phyloP scores from a whole-genome alignment of 64 coral and sea anemone species.

The Actinia tenebrosa region DNA sequence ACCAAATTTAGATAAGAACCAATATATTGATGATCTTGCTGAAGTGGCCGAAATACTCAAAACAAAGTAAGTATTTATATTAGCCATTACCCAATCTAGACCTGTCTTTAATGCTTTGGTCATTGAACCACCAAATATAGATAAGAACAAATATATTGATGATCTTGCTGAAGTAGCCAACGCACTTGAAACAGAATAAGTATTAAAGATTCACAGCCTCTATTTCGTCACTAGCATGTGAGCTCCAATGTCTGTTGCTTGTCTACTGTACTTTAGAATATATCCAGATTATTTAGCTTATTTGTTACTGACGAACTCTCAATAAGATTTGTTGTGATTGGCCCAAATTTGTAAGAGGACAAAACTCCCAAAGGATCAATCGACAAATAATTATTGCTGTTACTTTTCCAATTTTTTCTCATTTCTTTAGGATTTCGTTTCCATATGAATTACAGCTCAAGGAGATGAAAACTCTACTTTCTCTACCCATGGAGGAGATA shows the following conservation, averaged over 20 bases:
- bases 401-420: background rate
- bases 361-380: too few relatives aligned
- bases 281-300: too few relatives aligned
- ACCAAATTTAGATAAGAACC: slow-evolving; percentile 50
- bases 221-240: too few relatives aligned
- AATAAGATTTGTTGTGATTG: too few relatives aligned
- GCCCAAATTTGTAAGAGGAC: too few relatives aligned
- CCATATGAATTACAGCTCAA: slow-evolving; percentile 65
- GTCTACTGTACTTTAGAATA: too few relatives aligned
- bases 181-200: slow-evolving; percentile 34
- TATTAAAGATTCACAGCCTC: too few relatives aligned
- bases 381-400: too few relatives aligned
- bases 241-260: too few relatives aligned
- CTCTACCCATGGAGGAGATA: slow-evolving; percentile 25
- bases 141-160: slow-evolving; percentile 64
- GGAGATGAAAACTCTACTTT: slow-evolving; percentile 76
- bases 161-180: slow-evolving; percentile 63
- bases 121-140: slow-evolving; percentile 43
- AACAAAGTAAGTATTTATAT: background rate
- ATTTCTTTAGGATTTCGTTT: background rate
- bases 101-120: slow-evolving; percentile 60
- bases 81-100: slow-evolving; percentile 67
- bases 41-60: slow-evolving; percentile 63
- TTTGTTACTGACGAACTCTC: too few relatives aligned
- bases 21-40: slow-evolving; percentile 69